Evolutionary conservation across 2,888 invertebrate species (phyloP), one percentile per base, ranked within the genome.

Genomic region (Acanthosepion esculentum): DNA sequence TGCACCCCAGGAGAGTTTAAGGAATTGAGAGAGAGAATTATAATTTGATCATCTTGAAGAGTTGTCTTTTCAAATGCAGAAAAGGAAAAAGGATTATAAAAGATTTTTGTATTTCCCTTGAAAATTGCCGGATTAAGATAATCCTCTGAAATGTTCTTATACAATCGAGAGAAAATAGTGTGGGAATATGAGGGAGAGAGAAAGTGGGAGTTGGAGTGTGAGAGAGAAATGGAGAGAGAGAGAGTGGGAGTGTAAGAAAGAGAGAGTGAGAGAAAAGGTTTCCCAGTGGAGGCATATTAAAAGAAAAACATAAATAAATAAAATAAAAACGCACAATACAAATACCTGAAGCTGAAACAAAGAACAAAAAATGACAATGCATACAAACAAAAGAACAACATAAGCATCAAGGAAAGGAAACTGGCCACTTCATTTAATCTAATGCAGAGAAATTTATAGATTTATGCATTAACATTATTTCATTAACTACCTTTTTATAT

Each of bases 291-390:
- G 4, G 33, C 78, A 78, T n/a, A n/a, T n/a, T 3, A n/a, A n/a
- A 12, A 78, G 10, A 78, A n/a, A 78, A 78, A 78, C 0, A 12
- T 12, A 78, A 78, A 78, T 7, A 29, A 78, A 78, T 12, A n/a
- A n/a, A 33, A 8, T n/a, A 7, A 78, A 78, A 78, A 78, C 5
- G 33, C 78, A n/a, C n/a, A 78, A 33, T 78, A 78, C n/a, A 78
- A 78, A 78, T 78, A 78, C 78, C n/a, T 78, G 78, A 78, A n/a
- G 78, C 78, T 78, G 78, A n/a, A 78, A 78, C 33, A 78, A 78
- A 8, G 10, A n/a, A n/a, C 55, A 15, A 78, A 78, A 78, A 78
- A n/a, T 78, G 1, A 78, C n/a, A n/a, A 78, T 0, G 33, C 78
- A 78, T n/a, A 78, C 78, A 78, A 78, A 23, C 20, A 10, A 78